Evolutionary conservation across 2,888 invertebrate species (phyloP), one percentile per base, ranked within the genome.

Genomic region (Xanthostigma xanthostigma): DNA sequence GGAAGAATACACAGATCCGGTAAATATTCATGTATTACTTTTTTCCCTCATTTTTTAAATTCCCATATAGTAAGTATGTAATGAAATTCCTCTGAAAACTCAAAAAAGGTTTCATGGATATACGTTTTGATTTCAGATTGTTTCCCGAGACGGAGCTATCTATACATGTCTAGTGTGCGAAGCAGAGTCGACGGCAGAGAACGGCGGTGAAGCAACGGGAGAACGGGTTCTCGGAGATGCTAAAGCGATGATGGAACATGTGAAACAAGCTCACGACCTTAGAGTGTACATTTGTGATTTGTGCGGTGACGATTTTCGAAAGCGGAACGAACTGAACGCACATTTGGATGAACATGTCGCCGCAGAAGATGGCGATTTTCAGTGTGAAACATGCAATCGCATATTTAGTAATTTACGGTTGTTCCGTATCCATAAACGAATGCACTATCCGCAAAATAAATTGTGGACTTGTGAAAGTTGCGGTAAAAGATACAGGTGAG

Each of bases 211-310:
- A 27, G 27, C 3, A 6, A 27, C 27, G 27, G 27, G 27, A 27
- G 67, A 70, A 36, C 65, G 65, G 35, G 60, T 62, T 8, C 57
- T 59, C 27, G 71, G 72, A 13, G 77, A 79, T 56, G 75, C 79
- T 0, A 75, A 75, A 51, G 61, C 66, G 0, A 78, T 82, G 50
- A 73, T 76, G 57, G 60, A 68, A 0, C 86, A 87, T 55, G 64
- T 84, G 57, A 78, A 76, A 59, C 56, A 59, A 0, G 62, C 55
- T 0, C 87, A 87, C 61, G 76, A 76, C 44, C 68, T 75, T 0
- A 70, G 79, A 0, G 59, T 83, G 2, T 83, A 84, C 59, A 76
- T 85, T 45, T 88, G 87, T 55, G 78, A 78, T 50, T 65, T 79
- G 6, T 87, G 87, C 58, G 80, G 80, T 0, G 66, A 69, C 27